Base-by-base conservation (phyloP, 2,113 vertebrate genomes). In the Tursiops truncatus region DNA sequence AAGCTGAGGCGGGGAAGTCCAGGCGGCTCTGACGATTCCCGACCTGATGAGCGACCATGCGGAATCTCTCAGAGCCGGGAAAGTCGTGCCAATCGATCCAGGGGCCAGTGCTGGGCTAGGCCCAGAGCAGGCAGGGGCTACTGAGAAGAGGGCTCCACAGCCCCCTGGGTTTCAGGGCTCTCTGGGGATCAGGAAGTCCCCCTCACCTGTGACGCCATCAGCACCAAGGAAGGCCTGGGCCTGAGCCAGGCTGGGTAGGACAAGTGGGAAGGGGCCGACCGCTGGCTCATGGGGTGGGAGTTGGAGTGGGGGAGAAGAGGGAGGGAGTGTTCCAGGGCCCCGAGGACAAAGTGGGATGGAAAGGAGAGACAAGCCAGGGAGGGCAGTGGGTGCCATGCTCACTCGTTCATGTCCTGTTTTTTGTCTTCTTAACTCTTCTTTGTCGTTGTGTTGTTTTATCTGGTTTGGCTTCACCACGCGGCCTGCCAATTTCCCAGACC, bases 241-340 rank as follows among this genome's bases (percentile, higher is more conserved):
- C 65, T 86, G 56, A 86, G 77, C 41, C 50, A 38, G 65, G 41
- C 47, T 56, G 12, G 28, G 41, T 50, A 23, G 33, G 28, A 50
- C 50, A 50, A 2, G 8, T 15, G 23, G 44, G 20, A 56, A 23
- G 50, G 18, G 14, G 17, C 62, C 50, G 88, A 60, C 5, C 13
- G 0, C 12, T 9, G 60, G 20, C 44, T 80, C 12, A 8, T 4
- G 20, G 50, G 18, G 33, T 25, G 50, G 33, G 50, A 50, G 31
- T 25, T 53, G 33, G 47, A 18, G 5, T 2, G 1, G 73, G 28
- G 8, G 1, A n/a, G 58, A 14, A 13, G 50, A 6, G 3, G 8
- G 44, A 5, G 9, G 15, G 18, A 58, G 25, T 5, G 6, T 38
- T 31, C 70, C 36, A 41, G 60, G 63, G 50, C 13, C 33, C 31